These are phyloP conservation scores for Pogonophryne albipinna DNA, from an alignment of 2,797 vertebrate genomes.

Conservation along the genomic window DNA sequence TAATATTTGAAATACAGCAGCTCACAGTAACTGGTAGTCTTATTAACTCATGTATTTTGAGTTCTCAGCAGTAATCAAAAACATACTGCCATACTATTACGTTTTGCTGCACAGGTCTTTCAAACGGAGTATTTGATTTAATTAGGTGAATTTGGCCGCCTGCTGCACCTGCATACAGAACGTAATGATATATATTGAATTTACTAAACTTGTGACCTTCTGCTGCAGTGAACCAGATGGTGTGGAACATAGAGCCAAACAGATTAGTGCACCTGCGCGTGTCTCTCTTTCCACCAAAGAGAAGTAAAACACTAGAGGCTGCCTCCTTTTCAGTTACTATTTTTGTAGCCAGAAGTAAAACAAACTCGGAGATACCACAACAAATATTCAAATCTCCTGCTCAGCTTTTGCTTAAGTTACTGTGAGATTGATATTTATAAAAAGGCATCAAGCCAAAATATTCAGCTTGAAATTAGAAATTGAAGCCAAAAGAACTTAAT, in stretches of 20 bases:
- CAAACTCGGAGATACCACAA: neutral
- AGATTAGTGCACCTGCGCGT: constrained; percentile 5
- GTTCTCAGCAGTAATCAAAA: neutral
- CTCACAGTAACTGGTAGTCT: neutral
- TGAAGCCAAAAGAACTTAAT: neutral
- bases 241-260: constrained; percentile 31
- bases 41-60: neutral
- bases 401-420: neutral
- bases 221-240: constrained; percentile 22
- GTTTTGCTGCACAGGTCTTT: neutral
- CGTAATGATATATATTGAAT: constrained; percentile 13
- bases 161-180: constrained; percentile 12
- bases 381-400: neutral
- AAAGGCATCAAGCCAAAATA: too few relatives aligned
- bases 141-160: neutral
- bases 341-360: neutral
- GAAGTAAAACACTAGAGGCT: neutral
- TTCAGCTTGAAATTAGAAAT: neutral
- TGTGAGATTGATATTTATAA: neutral
- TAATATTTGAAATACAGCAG: neutral
- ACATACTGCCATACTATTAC: neutral
- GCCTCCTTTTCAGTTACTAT: neutral
- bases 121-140: constrained; percentile 15
- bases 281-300: neutral
- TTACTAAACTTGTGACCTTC: constrained; percentile 29